phyloP scores from a whole-genome alignment of 2,888 invertebrate genomes.

The Carpatolechia fugitivella region DNA sequence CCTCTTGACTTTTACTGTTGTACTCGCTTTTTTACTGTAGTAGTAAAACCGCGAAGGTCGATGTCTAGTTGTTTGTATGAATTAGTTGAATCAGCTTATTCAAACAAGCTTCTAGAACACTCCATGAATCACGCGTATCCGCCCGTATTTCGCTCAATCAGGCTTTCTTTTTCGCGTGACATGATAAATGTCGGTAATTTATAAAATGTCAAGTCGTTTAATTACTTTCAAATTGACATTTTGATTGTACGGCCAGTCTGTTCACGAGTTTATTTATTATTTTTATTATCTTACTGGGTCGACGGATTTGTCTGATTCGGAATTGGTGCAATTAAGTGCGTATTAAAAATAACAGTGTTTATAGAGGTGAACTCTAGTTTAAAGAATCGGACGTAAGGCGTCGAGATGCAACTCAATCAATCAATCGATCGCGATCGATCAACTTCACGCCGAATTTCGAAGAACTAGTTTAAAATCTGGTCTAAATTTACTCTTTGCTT shows the following conservation, averaged over 20 bases:
- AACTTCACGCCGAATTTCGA: conserved; percentile 43
- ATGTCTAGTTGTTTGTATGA: conserved; percentile 42
- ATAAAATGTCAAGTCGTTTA: conserved; percentile 29
- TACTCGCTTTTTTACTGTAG: conserved; percentile 62
- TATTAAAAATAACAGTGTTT: not conserved
- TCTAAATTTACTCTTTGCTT: conserved; percentile 70
- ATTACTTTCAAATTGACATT: conserved; percentile 21
- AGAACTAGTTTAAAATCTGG: conserved; percentile 52
- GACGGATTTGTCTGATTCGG: conserved; percentile 11
- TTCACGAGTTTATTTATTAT: conserved; percentile 7
- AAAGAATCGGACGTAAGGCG: not conserved
- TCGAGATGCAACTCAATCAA: conserved; percentile 15
- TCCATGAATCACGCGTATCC: conserved; percentile 11
- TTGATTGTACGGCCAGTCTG: conserved; percentile 17
- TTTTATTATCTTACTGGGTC: conserved; percentile 14
- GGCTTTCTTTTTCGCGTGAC: conserved; percentile 17
- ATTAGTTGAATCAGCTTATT: conserved; percentile 30
- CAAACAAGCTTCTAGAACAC: conserved; percentile 13
- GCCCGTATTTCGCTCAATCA: conserved; percentile 15
- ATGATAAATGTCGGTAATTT: conserved; percentile 26
- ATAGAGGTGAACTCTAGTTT: not conserved
- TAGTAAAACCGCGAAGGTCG: conserved; percentile 59
- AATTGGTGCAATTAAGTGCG: conserved; percentile 4
- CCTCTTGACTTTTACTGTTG: conserved; percentile 67
- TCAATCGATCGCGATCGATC: conserved; percentile 37